Evolutionary conservation across 2,797 vertebrate genomes (phyloP).

Genomic region (Hippoglossus hippoglossus): DNA sequence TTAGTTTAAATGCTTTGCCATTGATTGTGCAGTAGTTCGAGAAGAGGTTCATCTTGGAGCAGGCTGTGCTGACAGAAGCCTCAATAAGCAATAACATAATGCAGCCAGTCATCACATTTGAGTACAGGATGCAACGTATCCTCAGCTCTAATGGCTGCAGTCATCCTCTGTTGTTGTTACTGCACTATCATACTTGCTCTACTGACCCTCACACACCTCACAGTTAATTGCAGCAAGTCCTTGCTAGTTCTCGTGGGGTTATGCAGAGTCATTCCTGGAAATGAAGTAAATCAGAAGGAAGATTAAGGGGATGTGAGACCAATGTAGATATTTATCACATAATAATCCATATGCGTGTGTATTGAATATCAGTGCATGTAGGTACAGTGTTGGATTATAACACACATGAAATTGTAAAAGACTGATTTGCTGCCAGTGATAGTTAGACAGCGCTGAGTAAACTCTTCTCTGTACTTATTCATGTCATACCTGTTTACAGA

Average conservation of each 20-base stretch:
- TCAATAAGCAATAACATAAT: conserved; percentile 8
- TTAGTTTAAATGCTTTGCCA: background rate
- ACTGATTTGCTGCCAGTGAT: background rate
- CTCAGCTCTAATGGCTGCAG: conserved; percentile 17
- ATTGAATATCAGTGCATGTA: background rate
- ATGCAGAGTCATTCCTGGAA: background rate
- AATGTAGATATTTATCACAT: conserved; percentile 5
- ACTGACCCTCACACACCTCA: background rate
- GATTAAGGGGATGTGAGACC: background rate
- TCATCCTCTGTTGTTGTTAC: conserved; percentile 4
- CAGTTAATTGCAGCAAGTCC: background rate
- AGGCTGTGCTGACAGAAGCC: background rate
- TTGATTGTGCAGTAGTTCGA: background rate
- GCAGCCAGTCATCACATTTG: conserved; percentile 6
- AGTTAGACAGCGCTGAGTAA: background rate
- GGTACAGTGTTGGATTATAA: background rate
- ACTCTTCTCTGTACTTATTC: background rate
- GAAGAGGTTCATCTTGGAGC: no score
- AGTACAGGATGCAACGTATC: conserved; percentile 17
- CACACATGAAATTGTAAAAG: background rate
- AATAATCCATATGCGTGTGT: background rate
- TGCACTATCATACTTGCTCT: background rate
- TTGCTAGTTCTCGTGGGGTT: background rate
- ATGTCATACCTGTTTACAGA: conserved; percentile 81
- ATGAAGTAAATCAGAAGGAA: background rate